phyloP scores from a whole-genome alignment of 2,888 invertebrate genomes.

The Amiota minor region DNA sequence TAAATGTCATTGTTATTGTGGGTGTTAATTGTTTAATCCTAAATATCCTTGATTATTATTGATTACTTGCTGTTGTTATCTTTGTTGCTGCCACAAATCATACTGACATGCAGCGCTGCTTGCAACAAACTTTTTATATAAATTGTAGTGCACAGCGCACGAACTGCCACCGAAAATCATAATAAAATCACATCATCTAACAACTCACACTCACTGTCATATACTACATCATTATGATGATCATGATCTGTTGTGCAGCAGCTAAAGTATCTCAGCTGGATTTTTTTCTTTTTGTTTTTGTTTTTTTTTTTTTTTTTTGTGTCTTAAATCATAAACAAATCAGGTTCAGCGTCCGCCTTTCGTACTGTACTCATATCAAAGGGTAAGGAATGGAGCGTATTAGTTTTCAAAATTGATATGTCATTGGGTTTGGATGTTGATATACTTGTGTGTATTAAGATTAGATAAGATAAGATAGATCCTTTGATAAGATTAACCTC shows the following conservation, averaged over 20 bases:
- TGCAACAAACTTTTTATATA: conserved; percentile 40
- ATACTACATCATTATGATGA: not conserved
- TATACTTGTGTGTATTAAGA: too few species aligned
- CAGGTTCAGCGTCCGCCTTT: conserved; percentile 44
- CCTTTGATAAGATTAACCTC: too few species aligned
- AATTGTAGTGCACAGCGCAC: conserved; percentile 22
- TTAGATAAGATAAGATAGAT: too few species aligned
- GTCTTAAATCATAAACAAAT: not conserved
- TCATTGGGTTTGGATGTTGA: too few species aligned
- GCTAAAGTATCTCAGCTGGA: conserved; percentile 15
- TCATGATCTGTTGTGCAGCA: conserved; percentile 18
- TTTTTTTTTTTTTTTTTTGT: not conserved
- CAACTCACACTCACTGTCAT: not conserved
- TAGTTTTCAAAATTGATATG: too few species aligned
- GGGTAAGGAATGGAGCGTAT: not conserved
- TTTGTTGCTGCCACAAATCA: conserved; percentile 8
- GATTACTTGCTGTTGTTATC: not conserved
- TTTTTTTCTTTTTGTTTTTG: not conserved
- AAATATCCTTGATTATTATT: not conserved
- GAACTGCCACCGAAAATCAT: conserved; percentile 27
- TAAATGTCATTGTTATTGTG: conserved; percentile 6
- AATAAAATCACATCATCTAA: conserved; percentile 4
- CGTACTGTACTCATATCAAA: not conserved
- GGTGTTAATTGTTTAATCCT: not conserved
- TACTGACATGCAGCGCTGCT: conserved; percentile 34